These are phyloP conservation scores for Galemys pyrenaicus DNA, from an alignment of 2,113 vertebrate genomes.

Conservation along the genomic window DNA sequence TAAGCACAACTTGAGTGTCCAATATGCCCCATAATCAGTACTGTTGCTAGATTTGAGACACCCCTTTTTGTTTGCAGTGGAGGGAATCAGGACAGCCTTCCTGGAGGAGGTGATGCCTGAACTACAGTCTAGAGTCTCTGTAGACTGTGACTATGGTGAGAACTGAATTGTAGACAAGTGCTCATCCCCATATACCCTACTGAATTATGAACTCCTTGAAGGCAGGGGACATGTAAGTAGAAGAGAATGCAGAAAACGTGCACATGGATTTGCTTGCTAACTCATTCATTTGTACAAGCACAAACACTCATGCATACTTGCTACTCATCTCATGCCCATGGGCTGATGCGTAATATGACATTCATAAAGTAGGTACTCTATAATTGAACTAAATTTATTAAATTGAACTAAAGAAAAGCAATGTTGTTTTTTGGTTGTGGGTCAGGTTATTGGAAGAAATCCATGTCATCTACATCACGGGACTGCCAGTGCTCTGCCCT, in stretches of 20 bases:
- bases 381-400: not conserved
- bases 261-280: not conserved
- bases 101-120: not conserved
- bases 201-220: not conserved
- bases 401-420: not conserved
- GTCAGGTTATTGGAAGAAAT: not conserved
- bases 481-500: not conserved
- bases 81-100: not conserved
- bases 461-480: not conserved
- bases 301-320: not conserved
- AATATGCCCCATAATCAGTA: not conserved
- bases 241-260: too few species aligned
- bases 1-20: not conserved
- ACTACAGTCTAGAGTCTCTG: not conserved
- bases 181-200: not conserved
- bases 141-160: too few species aligned
- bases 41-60: not conserved
- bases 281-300: not conserved
- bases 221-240: not conserved
- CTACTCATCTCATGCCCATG: not conserved
- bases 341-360: too few species aligned
- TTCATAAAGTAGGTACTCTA: not conserved
- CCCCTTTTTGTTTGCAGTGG: not conserved
- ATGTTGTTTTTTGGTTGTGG: not conserved
- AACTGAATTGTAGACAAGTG: not conserved